Percentiles rank a stretch among this genome's conserved stretches.
Evolutionary conservation across 2,888 invertebrate genomes (phyloP).

Genomic region (Trichopria drosophilae): DNA sequence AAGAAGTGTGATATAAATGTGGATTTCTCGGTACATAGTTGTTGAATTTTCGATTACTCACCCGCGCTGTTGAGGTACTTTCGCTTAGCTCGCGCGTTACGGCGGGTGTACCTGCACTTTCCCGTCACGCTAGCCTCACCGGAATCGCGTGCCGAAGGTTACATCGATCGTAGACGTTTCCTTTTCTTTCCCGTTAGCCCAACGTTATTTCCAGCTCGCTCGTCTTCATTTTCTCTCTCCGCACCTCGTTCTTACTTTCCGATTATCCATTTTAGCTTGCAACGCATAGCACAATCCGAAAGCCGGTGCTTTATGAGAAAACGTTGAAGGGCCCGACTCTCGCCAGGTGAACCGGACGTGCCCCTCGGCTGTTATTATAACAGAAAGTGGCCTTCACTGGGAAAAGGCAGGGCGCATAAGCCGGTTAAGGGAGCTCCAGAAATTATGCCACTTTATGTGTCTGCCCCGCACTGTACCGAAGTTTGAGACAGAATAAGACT

Average conservation of each 20-base stretch:
- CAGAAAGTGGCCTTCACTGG: constrained; percentile 36
- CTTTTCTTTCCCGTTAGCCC: constrained; percentile 19
- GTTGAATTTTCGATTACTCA: no score
- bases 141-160: constrained; percentile 54
- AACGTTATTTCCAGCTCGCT: constrained; percentile 16
- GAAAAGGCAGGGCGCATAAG: constrained; percentile 37
- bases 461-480: constrained; percentile 25
- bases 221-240: constrained; percentile 20
- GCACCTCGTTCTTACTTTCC: constrained; percentile 13
- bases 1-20: no score
- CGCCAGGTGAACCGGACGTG: constrained; percentile 40
- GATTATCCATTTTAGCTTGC: constrained; percentile 14
- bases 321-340: constrained; percentile 45
- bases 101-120: no score
- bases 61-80: no score
- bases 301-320: constrained; percentile 46
- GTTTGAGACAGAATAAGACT: no score
- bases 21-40: no score
- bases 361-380: constrained; percentile 47
- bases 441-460: constrained; percentile 44
- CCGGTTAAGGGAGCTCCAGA: constrained; percentile 32
- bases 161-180: constrained; percentile 43
- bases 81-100: no score
- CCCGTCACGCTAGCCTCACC: constrained; percentile 39
- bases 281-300: constrained; percentile 35